Percentiles rank a stretch among this genome's conserved stretches.
Evolutionary conservation across 2,888 invertebrate genomes (phyloP).

Genomic region (Limnephilus auricula): DNA sequence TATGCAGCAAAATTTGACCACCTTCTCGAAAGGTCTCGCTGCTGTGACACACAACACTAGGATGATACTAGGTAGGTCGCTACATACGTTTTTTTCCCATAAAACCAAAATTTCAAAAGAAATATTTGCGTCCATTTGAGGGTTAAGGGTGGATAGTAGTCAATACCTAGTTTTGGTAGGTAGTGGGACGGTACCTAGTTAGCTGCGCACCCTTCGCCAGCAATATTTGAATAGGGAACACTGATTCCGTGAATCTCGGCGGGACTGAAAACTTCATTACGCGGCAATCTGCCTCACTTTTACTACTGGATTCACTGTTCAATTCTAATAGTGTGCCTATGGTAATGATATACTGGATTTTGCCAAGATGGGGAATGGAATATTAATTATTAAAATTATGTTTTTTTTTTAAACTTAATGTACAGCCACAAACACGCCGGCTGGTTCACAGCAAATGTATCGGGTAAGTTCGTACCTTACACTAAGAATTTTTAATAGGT

Average conservation of each 20-base stretch:
- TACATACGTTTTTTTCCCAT: too few species aligned
- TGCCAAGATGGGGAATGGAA: not conserved
- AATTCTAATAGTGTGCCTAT: not conserved
- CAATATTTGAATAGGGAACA: slow-evolving; percentile 19
- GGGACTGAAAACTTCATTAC: not conserved
- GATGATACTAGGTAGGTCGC: too few species aligned
- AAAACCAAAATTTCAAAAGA: too few species aligned
- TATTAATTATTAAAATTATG: not conserved
- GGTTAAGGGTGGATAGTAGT: not conserved
- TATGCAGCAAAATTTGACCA: too few species aligned
- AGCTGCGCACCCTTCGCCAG: not conserved
- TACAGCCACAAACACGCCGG: too few species aligned
- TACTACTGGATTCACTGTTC: not conserved
- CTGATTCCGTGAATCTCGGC: not conserved
- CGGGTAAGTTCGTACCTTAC: too few species aligned
- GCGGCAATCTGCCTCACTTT: not conserved
- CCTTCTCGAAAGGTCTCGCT: too few species aligned
- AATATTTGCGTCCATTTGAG: not conserved
- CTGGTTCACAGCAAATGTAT: too few species aligned
- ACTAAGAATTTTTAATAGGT: too few species aligned
- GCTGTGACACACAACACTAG: too few species aligned
- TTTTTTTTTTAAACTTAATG: too few species aligned
- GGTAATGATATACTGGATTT: not conserved
- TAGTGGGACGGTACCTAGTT: too few species aligned
- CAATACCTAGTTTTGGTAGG: not conserved